Evolutionary conservation across 2,113 vertebrate genomes (phyloP), one percentile per base, ranked within the genome.

Genomic region (Clarias gariepinus): DNA sequence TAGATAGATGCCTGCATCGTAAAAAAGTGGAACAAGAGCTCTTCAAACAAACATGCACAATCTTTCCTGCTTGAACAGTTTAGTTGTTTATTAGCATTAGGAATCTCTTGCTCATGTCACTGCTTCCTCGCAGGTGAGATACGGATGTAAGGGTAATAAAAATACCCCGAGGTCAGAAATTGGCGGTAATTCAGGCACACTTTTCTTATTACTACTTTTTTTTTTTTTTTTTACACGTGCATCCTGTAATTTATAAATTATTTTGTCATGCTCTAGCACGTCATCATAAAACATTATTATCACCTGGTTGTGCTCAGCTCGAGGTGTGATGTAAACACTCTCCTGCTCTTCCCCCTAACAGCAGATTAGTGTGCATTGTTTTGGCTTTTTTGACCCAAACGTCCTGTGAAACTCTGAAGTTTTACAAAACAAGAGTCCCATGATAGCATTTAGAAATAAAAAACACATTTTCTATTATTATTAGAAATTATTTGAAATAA

Each of bases 271-370:
- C 57, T 52, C 33, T 4, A 18, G 4, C 61, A 53, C 7, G 57
- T 60, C 6, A 1, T 36, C 12, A 36, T 41, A 61, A 47, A 41
- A 41, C 33, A 47, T 21, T 68, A 86, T 64, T 76, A 87, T 87
- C 64, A 30, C 8, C 28, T 55, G 60, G 84, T 80, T 78, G 66
- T 87, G 19, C 66, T 82, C 82, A 79, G 74, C 79, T 69, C 9
- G 9, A 36, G 57, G 15, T 13, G 55, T 71, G 85, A 23, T 2
- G 68, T 57, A 73, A 61, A 77, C 8, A 82, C 30, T 81, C 52
- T 57, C 25, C 21, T 80, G 47, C 78, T 58, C 60, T 76, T 87
- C 91, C 90, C 87, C 85, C 77, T 87, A n/a, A 18, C 25, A 55
- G 3, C 47, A 55, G 12, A 28, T 55, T 1, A 18, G 18, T 28